Conservation (phyloP, 2,888 invertebrate genomes). For the Suillia variegata region DNA sequence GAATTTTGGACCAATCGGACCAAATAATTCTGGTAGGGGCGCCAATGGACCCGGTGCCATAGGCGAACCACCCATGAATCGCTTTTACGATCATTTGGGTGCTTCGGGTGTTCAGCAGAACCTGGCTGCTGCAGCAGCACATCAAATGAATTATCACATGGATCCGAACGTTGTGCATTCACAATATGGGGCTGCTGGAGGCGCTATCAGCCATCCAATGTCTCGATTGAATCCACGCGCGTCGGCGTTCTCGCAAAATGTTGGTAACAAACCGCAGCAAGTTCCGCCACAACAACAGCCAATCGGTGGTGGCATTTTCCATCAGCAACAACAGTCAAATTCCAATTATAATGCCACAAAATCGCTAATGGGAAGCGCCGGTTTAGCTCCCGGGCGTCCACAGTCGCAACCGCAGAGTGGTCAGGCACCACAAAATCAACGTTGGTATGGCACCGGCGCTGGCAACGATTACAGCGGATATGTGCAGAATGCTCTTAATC, state of each 20-base stretch:
- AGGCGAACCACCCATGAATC: constrained; percentile 43
- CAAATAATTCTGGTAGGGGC: constrained; percentile 36
- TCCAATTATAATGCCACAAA: constrained; percentile 37
- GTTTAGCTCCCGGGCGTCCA: constrained; percentile 43
- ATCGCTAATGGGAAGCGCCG: constrained; percentile 29
- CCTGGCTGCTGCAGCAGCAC: constrained; percentile 29
- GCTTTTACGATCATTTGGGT: constrained; percentile 46
- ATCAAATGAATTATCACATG: constrained; percentile 47
- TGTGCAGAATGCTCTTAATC: constrained; percentile 48
- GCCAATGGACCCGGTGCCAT: constrained; percentile 31
- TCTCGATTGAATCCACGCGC: constrained; percentile 81
- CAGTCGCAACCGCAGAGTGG: constrained; percentile 55
- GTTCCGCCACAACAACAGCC: constrained; percentile 33
- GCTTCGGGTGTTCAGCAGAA: constrained; percentile 24
- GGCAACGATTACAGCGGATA: constrained; percentile 43
- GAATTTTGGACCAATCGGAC: constrained; percentile 54
- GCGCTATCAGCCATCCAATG: constrained; percentile 53
- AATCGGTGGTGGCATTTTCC: constrained; percentile 36
- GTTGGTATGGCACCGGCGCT: constrained; percentile 46
- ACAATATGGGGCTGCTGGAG: constrained; percentile 31
- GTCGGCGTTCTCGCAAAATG: constrained; percentile 70
- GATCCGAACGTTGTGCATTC: constrained; percentile 39
- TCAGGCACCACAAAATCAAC: constrained; percentile 37
- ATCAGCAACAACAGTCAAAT: constrained; percentile 45
- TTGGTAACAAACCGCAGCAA: constrained; percentile 31